Percentiles rank a stretch among this genome's conserved stretches.
phyloP scores from a whole-genome alignment of 37 sponge, comb jelly and placozoan species.

The Crambe crambe region DNA sequence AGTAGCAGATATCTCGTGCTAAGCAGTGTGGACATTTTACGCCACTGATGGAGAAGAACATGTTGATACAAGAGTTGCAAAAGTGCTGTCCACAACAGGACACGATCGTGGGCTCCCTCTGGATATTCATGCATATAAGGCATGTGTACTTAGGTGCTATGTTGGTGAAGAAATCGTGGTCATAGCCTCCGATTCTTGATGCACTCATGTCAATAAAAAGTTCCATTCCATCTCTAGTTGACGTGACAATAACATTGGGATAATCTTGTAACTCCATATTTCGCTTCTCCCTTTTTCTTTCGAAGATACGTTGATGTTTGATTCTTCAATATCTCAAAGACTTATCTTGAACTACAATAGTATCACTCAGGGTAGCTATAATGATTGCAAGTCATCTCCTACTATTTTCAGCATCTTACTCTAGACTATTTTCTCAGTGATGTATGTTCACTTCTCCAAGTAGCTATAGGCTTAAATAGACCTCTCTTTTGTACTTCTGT shows the following conservation, averaged over 20 bases:
- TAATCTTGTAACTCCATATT: no score
- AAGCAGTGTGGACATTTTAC: slow-evolving; percentile 34
- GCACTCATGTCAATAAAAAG: not conserved
- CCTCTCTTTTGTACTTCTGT: no score
- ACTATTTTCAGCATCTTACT: no score
- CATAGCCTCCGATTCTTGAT: not conserved
- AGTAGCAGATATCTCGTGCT: not conserved
- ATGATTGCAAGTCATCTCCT: no score
- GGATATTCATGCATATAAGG: slow-evolving; percentile 1
- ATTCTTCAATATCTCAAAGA: no score
- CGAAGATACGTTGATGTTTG: no score
- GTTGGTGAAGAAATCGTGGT: slow-evolving; percentile 1
- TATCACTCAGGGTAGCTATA: no score
- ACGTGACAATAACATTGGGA: not conserved
- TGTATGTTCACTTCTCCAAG: no score
- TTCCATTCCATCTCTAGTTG: not conserved
- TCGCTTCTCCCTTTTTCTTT: no score
- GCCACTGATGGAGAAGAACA: not conserved
- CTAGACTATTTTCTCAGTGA: no score
- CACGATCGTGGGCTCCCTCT: not conserved
- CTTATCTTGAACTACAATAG: no score
- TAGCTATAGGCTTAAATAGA: no score
- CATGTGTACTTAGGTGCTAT: not conserved
- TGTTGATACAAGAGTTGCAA: slow-evolving; percentile 3
- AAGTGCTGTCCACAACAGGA: slow-evolving; percentile 26